Conservation (phyloP, 1,140 invertebrate species). For the Cylas formicarius region DNA sequence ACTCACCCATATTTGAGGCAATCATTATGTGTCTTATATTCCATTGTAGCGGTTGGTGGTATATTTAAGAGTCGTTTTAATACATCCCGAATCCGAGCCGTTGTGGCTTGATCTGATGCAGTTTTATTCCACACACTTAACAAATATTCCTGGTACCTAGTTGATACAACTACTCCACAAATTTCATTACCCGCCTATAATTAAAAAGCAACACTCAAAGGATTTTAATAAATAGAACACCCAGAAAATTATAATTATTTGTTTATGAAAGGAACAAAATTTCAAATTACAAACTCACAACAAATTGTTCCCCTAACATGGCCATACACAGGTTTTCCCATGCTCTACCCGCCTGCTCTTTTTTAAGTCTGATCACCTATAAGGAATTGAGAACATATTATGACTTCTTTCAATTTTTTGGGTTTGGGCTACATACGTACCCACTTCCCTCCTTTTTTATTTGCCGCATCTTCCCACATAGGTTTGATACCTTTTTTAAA, state of each 20-base stretch:
- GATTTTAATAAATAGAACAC: slow-evolving; percentile 5
- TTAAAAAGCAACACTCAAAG: background rate
- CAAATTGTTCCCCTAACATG: slow-evolving; percentile 97
- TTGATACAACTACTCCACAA: slow-evolving; percentile 92
- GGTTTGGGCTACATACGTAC: slow-evolving; percentile 52
- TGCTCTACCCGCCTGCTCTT: slow-evolving; percentile 89
- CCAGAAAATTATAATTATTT: slow-evolving; percentile 1
- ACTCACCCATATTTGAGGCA: slow-evolving; percentile 38
- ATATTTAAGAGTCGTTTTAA: slow-evolving; percentile 90
- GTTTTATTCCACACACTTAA: slow-evolving; percentile 97
- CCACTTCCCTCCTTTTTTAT: slow-evolving; percentile 95
- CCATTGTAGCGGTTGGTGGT: slow-evolving; percentile 84
- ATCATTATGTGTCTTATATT: slow-evolving; percentile 89
- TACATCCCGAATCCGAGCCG: slow-evolving; percentile 87
- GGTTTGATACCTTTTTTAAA: slow-evolving; percentile 98
- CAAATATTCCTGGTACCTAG: slow-evolving; percentile 79
- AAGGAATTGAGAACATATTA: slow-evolving; percentile 18
- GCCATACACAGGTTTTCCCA: slow-evolving; percentile 99
- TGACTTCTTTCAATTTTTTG: no score
- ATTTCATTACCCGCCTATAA: slow-evolving; percentile 81
- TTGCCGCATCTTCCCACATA: slow-evolving; percentile 97
- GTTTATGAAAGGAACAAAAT: no score
- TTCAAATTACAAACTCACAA: slow-evolving; percentile 56
- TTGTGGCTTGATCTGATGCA: slow-evolving; percentile 79
- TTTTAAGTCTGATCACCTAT: slow-evolving; percentile 73